Evolutionary conservation across 2,113 vertebrate genomes (phyloP), one percentile per base, ranked within the genome.

Genomic region (Narcine bancroftii): DNA sequence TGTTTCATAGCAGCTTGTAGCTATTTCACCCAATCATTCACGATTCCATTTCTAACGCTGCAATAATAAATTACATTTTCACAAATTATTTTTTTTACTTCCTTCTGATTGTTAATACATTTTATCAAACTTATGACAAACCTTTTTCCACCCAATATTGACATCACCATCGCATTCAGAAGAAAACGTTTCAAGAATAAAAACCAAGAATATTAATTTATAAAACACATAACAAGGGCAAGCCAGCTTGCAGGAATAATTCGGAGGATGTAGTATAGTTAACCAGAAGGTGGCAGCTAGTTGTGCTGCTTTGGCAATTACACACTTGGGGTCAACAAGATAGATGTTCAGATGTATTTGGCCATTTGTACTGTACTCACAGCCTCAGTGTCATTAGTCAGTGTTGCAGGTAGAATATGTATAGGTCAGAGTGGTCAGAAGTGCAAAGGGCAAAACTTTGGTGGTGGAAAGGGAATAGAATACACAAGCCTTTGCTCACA

Each of bases 281-380:
- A 92, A 93, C 93, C 72, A 92, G 93, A 93, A 93, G 92, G 71
- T 91, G 26, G 91, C 92, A 91, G 92, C 71, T 92, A 92, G 92
- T 87, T 33, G 53, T 91, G 93, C 92, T 83, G 94, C 63, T 92
- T 0, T 63, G 6, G 0, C 76, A 93, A 93, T 85, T 93, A 81
- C 73, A 45, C 93, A 92, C 93, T 93, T 93, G 93, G 93, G 94
- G 94, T 96, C 95, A 94, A 92, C 13, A 95, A 95, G 95, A 95
- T 93, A 93, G 95, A 96, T 95, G 95, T 93, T 93, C 93, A 92
- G 33, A 93, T 63, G 93, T 89, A 94, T 93, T 94, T 94, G 95
- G 94, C 95, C 47, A 0, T 93, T 91, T 94, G 53, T 92, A 93
- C 93, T 93, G 63, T 92, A 93, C 93, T 94, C 95, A 94, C 94